Base-by-base conservation (phyloP, 2,797 vertebrate genomes). In the Pelodytes ibericus region DNA sequence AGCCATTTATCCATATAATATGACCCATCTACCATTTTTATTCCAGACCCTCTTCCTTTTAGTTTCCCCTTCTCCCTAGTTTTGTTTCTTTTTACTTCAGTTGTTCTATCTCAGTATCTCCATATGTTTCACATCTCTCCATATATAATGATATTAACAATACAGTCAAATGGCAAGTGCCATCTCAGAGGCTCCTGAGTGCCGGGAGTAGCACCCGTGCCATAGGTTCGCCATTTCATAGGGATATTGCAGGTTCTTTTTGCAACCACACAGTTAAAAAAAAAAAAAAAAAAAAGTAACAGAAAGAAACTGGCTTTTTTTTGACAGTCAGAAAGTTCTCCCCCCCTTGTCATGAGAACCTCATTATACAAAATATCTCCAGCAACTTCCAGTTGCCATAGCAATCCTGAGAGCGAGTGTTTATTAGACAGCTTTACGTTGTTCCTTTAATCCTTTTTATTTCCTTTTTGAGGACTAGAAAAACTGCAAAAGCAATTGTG, bases 321-420 rank as follows among this genome's bases (percentile, higher is more conserved):
- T 67, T 62, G 44, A 56, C 88, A 88, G 87, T 80, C 85, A 90
- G 85, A 90, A 90, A 82, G 88, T 91, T 91, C 90, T 91, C 92
- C 94, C 94, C 92, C 94, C 94, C 93, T 93, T 94, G 93, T 94
- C 90, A 86, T 93, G 91, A 66, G 76, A 90, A 94, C 92, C 90
- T 94, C 95, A 94, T 94, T 91, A 94, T 94, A 95, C 91, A 82
- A 88, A 86, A 85, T 60, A 90, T 92, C 89, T 89, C 90, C 89
- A 70, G 93, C 92, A 94, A 95, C 92, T 90, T 90, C 92, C 93
- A 85, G 92, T 95, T 96, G 90, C 95, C 94, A 96, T 93, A 93
- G 95, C 92, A 94, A 95, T 94, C 83, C 92, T 89, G 92, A 91
- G 86, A 92, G 93, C 90, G 94, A 90, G 92, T 94, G 93, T 93